phyloP scores from a whole-genome alignment of 2,113 vertebrate species.

The Bagarius yarrelli region DNA sequence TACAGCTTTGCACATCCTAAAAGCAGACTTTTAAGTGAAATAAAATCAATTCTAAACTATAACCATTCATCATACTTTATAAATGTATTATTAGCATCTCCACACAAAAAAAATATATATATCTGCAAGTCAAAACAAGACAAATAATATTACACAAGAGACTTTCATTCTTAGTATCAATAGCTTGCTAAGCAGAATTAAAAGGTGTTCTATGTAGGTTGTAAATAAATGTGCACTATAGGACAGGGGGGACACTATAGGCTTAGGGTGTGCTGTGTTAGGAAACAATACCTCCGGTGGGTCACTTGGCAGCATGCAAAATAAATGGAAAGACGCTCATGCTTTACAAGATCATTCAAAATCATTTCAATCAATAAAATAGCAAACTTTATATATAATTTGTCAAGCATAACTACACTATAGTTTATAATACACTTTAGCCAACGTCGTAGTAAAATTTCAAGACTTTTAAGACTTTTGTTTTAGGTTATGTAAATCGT shows the following conservation, averaged over 20 bases:
- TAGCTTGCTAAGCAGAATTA: background rate
- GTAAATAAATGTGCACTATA: background rate
- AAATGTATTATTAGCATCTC: background rate
- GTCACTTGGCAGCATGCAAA: constrained; percentile 55
- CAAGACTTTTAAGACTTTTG: background rate
- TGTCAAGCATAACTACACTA: background rate
- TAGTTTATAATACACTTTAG: background rate
- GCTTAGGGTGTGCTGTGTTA: constrained; percentile 19
- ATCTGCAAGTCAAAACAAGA: background rate
- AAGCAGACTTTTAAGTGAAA: background rate
- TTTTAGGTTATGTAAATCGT: too few species aligned
- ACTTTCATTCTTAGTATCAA: background rate
- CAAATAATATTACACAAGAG: background rate
- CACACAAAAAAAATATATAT: background rate
- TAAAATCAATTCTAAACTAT: background rate
- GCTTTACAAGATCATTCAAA: constrained; percentile 34
- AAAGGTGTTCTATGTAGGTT: background rate
- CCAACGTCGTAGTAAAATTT: background rate
- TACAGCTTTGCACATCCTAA: background rate
- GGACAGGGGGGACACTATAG: too few species aligned
- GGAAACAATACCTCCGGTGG: constrained; percentile 48
- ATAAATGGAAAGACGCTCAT: constrained; percentile 51
- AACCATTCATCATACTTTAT: background rate
- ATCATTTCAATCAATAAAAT: background rate
- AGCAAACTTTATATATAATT: background rate